These are phyloP conservation scores for Acropternis orthonyx DNA, from an alignment of 2,797 vertebrate genomes.

Conservation along the genomic window DNA sequence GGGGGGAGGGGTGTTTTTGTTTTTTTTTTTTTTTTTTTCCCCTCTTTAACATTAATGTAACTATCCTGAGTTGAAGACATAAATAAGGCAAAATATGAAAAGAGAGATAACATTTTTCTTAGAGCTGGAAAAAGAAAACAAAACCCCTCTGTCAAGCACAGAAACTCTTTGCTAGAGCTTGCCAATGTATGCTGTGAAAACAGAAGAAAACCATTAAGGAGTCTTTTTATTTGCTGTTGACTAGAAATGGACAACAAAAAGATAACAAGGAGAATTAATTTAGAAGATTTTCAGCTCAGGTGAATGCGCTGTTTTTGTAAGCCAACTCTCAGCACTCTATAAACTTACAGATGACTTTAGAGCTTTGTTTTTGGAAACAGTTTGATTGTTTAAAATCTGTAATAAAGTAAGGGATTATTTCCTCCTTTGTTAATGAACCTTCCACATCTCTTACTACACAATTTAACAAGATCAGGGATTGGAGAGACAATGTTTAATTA, in stretches of 20 bases:
- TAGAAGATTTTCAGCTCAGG: background rate
- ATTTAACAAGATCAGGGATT: background rate
- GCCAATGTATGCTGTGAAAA: rapidly evolving
- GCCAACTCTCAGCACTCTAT: background rate
- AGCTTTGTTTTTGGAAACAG: background rate
- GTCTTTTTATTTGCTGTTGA: background rate
- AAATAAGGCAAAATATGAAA: background rate
- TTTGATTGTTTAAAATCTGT: background rate
- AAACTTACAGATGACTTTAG: background rate
- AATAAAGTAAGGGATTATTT: conserved; percentile 20
- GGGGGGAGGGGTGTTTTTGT: background rate
- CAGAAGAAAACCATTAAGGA: background rate
- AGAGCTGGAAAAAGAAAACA: background rate
- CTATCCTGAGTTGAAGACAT: background rate
- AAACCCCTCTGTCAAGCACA: background rate
- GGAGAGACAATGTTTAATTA: conserved; percentile 27
- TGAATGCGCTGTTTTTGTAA: background rate
- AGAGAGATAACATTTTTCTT: background rate
- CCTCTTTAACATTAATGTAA: background rate
- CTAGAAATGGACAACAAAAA: background rate
- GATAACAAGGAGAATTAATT: background rate
- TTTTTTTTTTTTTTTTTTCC: no score
- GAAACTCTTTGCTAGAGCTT: background rate
- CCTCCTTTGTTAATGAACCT: background rate
- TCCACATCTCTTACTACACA: background rate